Base-by-base conservation (phyloP, 2,113 vertebrate genomes). In the Cyprichromis sp. region DNA sequence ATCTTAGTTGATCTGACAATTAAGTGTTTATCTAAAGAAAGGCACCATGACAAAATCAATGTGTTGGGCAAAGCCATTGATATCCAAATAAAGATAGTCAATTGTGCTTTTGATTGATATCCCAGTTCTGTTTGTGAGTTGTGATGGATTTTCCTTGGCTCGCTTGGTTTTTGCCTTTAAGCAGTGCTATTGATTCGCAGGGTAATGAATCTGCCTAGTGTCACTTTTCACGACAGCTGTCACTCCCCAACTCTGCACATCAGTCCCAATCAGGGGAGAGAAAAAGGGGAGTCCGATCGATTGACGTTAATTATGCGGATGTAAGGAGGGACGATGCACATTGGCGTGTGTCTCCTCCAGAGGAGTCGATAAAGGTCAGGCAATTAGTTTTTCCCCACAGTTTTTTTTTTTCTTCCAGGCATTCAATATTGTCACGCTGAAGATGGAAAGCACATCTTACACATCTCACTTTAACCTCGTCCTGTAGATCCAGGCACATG, bases 291-390 rank as follows among this genome's bases (percentile, higher is more conserved):
- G 80, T 47, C 45, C 1, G 86, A 95, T 96, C 94, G 92, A 97
- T 97, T 87, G 84, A 83, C 73, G 92, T 94, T 96, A 96, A 97
- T 97, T 96, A 97, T 95, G 90, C 93, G 92, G 88, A 95, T 94
- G 92, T 92, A 95, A 96, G 87, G 83, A 95, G 94, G 93, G 93
- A 90, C 52, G 90, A 73, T 91, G 92, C 91, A 91, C 92, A 80
- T 36, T 78, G 89, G 94, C 61, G 86, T 90, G 90, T 90, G 92
- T 95, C 95, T 95, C 91, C 93, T 93, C 93, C 86, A 93, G 84
- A 95, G 83, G 82, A 93, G 94, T 96, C 95, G 87, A 96, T 96
- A 95, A 97, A 96, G 95, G 96, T 96, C 96, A 96, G 54, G 87
- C 95, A 96, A 96, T 96, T 95, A 94, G 93, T 92, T 86, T 89